Evolutionary conservation across 2,113 vertebrate genomes (phyloP).

Genomic region (Trogon surrucura): DNA sequence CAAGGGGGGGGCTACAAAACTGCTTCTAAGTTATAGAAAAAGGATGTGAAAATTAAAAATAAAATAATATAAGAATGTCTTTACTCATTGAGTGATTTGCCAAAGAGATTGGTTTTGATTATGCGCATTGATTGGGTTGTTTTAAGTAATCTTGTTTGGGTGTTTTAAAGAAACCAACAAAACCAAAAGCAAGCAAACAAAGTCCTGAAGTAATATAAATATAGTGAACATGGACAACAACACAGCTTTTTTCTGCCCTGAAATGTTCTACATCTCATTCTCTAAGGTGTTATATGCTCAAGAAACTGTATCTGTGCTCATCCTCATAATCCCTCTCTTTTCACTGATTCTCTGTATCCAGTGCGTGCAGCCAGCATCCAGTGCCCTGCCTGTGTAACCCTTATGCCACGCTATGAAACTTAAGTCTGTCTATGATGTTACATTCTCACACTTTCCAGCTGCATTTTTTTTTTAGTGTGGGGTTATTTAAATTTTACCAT

Average conservation of each 20-base stretch:
- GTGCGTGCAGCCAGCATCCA: not conserved
- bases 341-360: not conserved
- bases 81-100: not conserved
- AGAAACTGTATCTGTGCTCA: not conserved
- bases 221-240: not conserved
- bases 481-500: not conserved
- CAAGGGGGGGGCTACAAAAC: not conserved
- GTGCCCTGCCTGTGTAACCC: not conserved
- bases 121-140: not conserved
- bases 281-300: not conserved
- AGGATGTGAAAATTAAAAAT: not conserved
- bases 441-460: not conserved
- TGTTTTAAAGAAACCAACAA: not conserved
- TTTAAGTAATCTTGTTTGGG: not conserved
- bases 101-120: not conserved
- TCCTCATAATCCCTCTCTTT: accelerated
- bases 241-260: not conserved
- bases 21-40: not conserved
- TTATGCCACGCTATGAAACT: not conserved
- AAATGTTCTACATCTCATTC: not conserved
- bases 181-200: no score
- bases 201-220: not conserved
- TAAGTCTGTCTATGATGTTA: not conserved
- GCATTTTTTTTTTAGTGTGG: not conserved
- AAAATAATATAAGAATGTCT: not conserved